Base-by-base conservation (phyloP, 2,888 invertebrate genomes). In the Caenorhabditis sp. region DNA sequence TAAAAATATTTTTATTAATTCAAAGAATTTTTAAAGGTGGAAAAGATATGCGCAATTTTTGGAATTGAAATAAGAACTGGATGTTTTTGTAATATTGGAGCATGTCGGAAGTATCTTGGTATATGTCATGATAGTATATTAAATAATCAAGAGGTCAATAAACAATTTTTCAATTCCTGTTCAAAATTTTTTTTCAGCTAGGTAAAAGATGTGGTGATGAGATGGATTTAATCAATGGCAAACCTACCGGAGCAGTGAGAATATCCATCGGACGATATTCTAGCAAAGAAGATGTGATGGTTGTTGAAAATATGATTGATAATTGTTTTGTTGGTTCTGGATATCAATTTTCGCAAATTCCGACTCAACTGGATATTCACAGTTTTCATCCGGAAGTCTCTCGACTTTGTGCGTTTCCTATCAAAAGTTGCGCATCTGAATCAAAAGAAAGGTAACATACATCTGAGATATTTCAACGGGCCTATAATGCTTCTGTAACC, bases 181-280 rank as follows among this genome's bases (percentile, higher is more conserved):
- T 26, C 1, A 27, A 25, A 21, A 5, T 52, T 7, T 23, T 21
- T 23, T 20, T 56, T 1, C 27, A 85, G 85, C 66, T 67, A 52
- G 85, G 85, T 12, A 87, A 87, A 73, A 63, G 73, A 10, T 87
- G 87, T 65, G 85, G 85, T 17, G 87, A 87, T 62, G 78, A 80
- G 52, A 65, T 81, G 50, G 86, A 87, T 64, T 53, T 85, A 17
- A 70, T 80, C 21, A 75, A 94, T 84, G 95, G 94, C 0, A 90
- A 90, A 79, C 97, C 97, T 0, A 95, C 96, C 0, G 97, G 97
- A 10, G 94, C 95, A 1, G 91, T 96, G 14, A 91, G 97, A 85
- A 91, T 93, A 3, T 97, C 97, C 0, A 94, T 97, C 88, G 97
- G 97, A 21, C 95, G 94, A 85, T 93, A 93, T 92, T 94, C 95